These are phyloP conservation scores for Amblyopsis rosae DNA, from an alignment of 2,113 vertebrate genomes.

Conservation along the genomic window DNA sequence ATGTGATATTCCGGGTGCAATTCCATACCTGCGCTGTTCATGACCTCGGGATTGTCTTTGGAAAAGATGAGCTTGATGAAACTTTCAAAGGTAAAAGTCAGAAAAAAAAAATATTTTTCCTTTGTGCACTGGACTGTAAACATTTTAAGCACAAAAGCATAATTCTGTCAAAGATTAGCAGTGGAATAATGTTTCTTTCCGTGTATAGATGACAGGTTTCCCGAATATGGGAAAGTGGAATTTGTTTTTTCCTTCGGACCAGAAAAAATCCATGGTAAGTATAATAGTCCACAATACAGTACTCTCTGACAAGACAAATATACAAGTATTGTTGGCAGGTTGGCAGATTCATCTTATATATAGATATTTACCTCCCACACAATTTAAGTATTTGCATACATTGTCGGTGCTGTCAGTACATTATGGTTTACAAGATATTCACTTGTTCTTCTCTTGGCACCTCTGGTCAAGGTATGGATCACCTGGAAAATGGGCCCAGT, in stretches of 20 bases:
- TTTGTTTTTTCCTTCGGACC: conserved; percentile 97
- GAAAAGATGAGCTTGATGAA: conserved; percentile 94
- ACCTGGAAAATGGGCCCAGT: conserved; percentile 92
- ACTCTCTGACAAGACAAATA: too few species aligned
- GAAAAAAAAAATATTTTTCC: neutral
- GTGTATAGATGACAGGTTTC: conserved; percentile 90
- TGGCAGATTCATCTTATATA: neutral
- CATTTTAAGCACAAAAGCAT: too few species aligned
- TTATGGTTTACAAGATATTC: conserved; percentile 45
- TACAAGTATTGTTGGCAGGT: too few species aligned
- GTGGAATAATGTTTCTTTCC: neutral
- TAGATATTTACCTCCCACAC: too few species aligned
- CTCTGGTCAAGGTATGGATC: conserved; percentile 85
- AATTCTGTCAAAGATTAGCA: too few species aligned
- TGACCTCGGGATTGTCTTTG: conserved; percentile 89
- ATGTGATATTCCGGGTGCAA: conserved; percentile 95
- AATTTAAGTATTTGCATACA: too few species aligned
- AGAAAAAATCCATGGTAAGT: conserved; percentile 95
- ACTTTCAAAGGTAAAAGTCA: conserved; percentile 90
- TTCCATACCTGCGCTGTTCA: conserved; percentile 97
- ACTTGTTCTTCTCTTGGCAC: conserved; percentile 43
- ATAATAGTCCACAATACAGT: neutral
- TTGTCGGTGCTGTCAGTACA: neutral
- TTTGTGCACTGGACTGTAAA: neutral
- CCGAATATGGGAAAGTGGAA: conserved; percentile 97